phyloP scores from a whole-genome alignment of 2,888 invertebrate species.

The Agrotis segetum region DNA sequence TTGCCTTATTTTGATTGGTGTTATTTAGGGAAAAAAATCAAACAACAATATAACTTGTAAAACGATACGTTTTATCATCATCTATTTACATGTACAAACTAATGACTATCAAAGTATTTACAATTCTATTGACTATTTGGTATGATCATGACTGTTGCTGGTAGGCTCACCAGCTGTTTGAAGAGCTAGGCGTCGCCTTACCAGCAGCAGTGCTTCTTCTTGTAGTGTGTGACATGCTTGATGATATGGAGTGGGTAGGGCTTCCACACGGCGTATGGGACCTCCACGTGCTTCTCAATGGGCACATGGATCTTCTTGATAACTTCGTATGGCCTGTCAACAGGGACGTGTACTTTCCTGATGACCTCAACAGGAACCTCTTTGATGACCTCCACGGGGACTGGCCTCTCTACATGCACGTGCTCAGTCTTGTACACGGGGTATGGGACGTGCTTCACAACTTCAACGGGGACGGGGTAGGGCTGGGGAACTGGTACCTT shows the following conservation, averaged over 20 bases:
- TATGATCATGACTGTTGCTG: slow-evolving; percentile 80
- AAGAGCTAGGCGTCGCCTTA: slow-evolving; percentile 66
- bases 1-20: not conserved
- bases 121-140: slow-evolving; percentile 89
- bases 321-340: slow-evolving; percentile 86
- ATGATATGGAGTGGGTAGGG: slow-evolving; percentile 88
- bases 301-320: slow-evolving; percentile 87
- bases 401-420: slow-evolving; percentile 85
- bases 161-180: slow-evolving; percentile 55
- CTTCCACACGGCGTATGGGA: slow-evolving; percentile 87
- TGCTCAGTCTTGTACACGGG: slow-evolving; percentile 86
- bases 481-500: slow-evolving; percentile 87
- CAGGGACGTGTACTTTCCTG: slow-evolving; percentile 83
- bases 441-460: slow-evolving; percentile 86
- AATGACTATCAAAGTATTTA: slow-evolving; percentile 88
- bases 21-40: slow-evolving; percentile 12
- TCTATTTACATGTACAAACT: slow-evolving; percentile 78
- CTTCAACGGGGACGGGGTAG: slow-evolving; percentile 86
- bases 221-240: slow-evolving; percentile 88
- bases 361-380: slow-evolving; percentile 86
- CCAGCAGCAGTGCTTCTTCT: slow-evolving; percentile 88
- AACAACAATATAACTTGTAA: slow-evolving; percentile 53
- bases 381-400: slow-evolving; percentile 84
- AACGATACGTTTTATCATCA: slow-evolving; percentile 70
- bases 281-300: slow-evolving; percentile 85